Percentiles rank a stretch among this genome's conserved stretches.
Conservation (phyloP, 1,140 invertebrate genomes). For the Neelides sp. region DNA sequence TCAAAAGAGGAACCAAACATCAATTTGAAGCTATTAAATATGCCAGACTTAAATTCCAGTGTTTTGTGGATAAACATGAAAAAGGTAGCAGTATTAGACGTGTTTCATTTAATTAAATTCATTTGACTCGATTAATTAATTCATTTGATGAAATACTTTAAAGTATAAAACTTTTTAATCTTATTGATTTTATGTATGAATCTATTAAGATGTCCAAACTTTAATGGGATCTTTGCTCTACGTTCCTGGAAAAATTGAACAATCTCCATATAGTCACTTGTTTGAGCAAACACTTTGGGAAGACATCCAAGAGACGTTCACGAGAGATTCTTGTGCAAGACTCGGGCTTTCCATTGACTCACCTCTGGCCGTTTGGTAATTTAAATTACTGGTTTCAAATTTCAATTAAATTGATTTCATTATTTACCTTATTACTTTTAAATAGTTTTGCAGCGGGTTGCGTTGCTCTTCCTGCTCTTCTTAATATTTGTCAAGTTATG, state of each 20-base stretch:
- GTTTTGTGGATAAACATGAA: slow-evolving; percentile 65
- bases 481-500: slow-evolving; percentile 94
- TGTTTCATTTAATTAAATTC: not conserved
- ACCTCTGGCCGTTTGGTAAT: slow-evolving; percentile 57
- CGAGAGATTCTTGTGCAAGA: slow-evolving; percentile 79
- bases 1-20: slow-evolving; percentile 50
- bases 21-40: slow-evolving; percentile 71
- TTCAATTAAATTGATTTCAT: not conserved
- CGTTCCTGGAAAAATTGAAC: slow-evolving; percentile 59
- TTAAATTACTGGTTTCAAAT: no score
- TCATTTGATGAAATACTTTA: no score
- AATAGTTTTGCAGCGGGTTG: slow-evolving; percentile 77
- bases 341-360: slow-evolving; percentile 79
- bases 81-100: slow-evolving; percentile 52
- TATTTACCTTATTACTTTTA: slow-evolving; percentile 1
- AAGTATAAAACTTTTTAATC: slow-evolving; percentile 1
- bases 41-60: slow-evolving; percentile 68
- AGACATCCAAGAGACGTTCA: slow-evolving; percentile 79
- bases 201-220: slow-evolving; percentile 56
- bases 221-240: slow-evolving; percentile 80
- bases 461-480: slow-evolving; percentile 76
- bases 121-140: not conserved
- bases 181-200: slow-evolving; percentile 15
- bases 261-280: slow-evolving; percentile 68
- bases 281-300: slow-evolving; percentile 67